phyloP scores from a whole-genome alignment of 2,888 invertebrate species.

The Nomada lathburiana region DNA sequence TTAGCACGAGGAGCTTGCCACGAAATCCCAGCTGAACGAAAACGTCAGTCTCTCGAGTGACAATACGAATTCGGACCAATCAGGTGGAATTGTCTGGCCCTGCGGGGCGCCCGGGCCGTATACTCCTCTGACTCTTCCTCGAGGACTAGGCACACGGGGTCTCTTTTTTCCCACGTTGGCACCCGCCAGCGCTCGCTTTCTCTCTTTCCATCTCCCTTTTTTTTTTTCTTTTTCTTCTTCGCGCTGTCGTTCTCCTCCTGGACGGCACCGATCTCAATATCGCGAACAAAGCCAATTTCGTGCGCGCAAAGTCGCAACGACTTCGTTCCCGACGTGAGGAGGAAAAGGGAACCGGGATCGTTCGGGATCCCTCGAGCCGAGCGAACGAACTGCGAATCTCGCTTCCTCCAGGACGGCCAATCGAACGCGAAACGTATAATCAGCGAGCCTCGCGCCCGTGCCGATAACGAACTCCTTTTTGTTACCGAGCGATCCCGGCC shows the following conservation, averaged over 20 bases:
- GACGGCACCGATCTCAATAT: slow-evolving; percentile 48
- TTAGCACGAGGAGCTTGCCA: slow-evolving; percentile 69
- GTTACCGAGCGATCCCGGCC: background rate
- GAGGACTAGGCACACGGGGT: slow-evolving; percentile 52
- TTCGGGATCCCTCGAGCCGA: background rate
- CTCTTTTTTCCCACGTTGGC: slow-evolving; percentile 78
- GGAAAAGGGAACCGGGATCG: background rate
- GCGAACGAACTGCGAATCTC: slow-evolving; percentile 6
- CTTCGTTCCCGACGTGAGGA: background rate
- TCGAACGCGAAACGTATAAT: slow-evolving; percentile 30
- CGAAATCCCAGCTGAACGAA: slow-evolving; percentile 69
- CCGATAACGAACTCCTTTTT: slow-evolving; percentile 22
- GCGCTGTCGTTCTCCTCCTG: slow-evolving; percentile 6
- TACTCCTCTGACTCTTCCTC: slow-evolving; percentile 57
- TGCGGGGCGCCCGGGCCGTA: slow-evolving; percentile 74
- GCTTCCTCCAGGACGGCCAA: background rate
- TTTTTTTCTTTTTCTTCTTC: background rate
- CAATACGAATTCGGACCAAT: slow-evolving; percentile 80
- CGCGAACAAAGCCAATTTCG: slow-evolving; percentile 62
- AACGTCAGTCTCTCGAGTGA: slow-evolving; percentile 68
- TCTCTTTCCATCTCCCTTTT: background rate
- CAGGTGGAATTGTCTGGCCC: slow-evolving; percentile 82
- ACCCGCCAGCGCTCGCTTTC: slow-evolving; percentile 56
- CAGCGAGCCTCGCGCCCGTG: slow-evolving; percentile 31
- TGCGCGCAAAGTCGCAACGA: slow-evolving; percentile 28